Conservation (phyloP, 2,113 vertebrate species). For the Leptocoma aspasia region DNA sequence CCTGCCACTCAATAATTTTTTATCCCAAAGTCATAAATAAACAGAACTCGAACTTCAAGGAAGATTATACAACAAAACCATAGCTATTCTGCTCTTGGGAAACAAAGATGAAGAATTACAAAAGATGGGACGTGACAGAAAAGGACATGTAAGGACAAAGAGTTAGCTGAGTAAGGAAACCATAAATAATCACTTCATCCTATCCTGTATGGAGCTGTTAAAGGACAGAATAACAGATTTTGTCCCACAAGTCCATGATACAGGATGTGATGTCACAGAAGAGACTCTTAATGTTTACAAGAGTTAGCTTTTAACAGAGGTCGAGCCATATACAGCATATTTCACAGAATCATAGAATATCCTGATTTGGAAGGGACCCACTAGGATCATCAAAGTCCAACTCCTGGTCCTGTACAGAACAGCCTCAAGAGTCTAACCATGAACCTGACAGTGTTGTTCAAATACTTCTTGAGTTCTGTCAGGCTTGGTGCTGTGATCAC, state of each 20-base stretch:
- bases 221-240: background rate
- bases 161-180: background rate
- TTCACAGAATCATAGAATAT: background rate
- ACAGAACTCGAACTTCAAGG: background rate
- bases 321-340: background rate
- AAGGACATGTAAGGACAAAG: background rate
- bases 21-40: background rate
- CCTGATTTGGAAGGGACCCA: background rate
- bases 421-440: background rate
- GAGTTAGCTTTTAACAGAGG: background rate
- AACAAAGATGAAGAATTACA: conserved; percentile 4
- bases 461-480: background rate
- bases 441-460: no score
- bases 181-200: background rate
- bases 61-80: background rate
- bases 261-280: background rate
- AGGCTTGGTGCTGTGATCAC: background rate
- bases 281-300: background rate
- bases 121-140: background rate
- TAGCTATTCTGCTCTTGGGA: background rate
- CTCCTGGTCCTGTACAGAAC: background rate
- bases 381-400: background rate
- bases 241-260: background rate
- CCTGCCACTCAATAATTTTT: background rate
- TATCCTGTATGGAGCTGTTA: background rate